phyloP scores from a whole-genome alignment of 2,888 invertebrate genomes.

The Melipona beecheii region DNA sequence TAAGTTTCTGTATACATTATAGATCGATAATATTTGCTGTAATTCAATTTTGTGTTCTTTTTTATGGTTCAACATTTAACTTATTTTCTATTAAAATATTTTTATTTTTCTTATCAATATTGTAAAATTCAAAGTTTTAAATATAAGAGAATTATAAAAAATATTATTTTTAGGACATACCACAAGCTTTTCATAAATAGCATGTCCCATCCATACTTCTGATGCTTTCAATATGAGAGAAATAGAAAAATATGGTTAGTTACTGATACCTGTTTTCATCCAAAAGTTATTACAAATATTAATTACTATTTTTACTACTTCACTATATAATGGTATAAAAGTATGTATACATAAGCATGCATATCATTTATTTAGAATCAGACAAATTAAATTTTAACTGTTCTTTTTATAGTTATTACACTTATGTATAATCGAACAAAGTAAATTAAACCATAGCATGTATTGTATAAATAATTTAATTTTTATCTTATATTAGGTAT shows the following conservation, averaged over 20 bases:
- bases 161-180: slow-evolving; percentile 67
- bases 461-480: background rate
- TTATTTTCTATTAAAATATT: background rate
- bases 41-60: background rate
- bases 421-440: slow-evolving; percentile 3
- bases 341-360: slow-evolving; percentile 37
- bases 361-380: slow-evolving; percentile 9
- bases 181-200: slow-evolving; percentile 65
- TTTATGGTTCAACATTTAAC: background rate
- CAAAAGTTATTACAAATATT: slow-evolving; percentile 26
- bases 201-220: slow-evolving; percentile 47
- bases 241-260: slow-evolving; percentile 71
- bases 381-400: background rate
- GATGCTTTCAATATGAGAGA: slow-evolving; percentile 61
- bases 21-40: background rate
- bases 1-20: background rate
- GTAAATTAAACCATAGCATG: background rate
- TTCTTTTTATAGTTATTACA: background rate
- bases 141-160: slow-evolving; percentile 43
- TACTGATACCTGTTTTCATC: slow-evolving; percentile 31
- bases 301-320: slow-evolving; percentile 13
- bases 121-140: slow-evolving; percentile 15
- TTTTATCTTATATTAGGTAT: background rate
- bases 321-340: slow-evolving; percentile 20
- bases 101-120: slow-evolving; percentile 17